Evolutionary conservation across 2,888 invertebrate species (phyloP).

Genomic region (Hypena proboscidalis): DNA sequence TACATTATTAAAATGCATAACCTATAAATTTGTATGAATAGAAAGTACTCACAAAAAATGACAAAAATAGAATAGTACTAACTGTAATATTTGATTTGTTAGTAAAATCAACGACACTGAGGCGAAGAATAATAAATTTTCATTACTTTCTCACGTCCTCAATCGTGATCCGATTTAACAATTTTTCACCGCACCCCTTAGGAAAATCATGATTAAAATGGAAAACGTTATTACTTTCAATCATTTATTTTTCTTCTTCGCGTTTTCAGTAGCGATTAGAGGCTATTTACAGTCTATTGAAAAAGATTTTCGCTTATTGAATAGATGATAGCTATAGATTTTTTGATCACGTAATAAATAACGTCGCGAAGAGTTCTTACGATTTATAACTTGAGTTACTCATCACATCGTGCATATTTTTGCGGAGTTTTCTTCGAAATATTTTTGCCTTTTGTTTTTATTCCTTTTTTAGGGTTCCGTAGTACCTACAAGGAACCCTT

Average conservation of each 20-base stretch:
- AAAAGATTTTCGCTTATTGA: constrained; percentile 34
- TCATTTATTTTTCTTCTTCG: constrained; percentile 34
- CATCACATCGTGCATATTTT: not conserved
- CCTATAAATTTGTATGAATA: too few relatives aligned
- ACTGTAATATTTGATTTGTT: constrained; percentile 64
- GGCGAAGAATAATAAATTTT: constrained; percentile 81
- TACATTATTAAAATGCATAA: too few relatives aligned
- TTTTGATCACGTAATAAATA: constrained; percentile 23
- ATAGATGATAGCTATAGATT: constrained; percentile 31
- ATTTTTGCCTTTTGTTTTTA: too few relatives aligned
- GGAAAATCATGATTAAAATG: constrained; percentile 74
- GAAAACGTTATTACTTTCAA: constrained; percentile 64
- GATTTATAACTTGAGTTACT: not conserved
- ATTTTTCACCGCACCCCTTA: constrained; percentile 68
- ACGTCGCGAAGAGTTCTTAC: too few relatives aligned
- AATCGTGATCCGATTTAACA: constrained; percentile 78
- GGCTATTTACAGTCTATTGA: constrained; percentile 35
- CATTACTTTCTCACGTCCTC: constrained; percentile 82
- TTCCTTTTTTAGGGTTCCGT: too few relatives aligned
- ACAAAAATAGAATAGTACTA: constrained; percentile 44
- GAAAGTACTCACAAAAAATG: too few relatives aligned
- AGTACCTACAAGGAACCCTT: too few relatives aligned
- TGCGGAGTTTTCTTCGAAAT: not conserved
- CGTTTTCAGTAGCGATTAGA: constrained; percentile 44
- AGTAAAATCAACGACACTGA: constrained; percentile 67